phyloP scores from a whole-genome alignment of 2,113 vertebrate genomes.

The Peromyscus polionotus region DNA sequence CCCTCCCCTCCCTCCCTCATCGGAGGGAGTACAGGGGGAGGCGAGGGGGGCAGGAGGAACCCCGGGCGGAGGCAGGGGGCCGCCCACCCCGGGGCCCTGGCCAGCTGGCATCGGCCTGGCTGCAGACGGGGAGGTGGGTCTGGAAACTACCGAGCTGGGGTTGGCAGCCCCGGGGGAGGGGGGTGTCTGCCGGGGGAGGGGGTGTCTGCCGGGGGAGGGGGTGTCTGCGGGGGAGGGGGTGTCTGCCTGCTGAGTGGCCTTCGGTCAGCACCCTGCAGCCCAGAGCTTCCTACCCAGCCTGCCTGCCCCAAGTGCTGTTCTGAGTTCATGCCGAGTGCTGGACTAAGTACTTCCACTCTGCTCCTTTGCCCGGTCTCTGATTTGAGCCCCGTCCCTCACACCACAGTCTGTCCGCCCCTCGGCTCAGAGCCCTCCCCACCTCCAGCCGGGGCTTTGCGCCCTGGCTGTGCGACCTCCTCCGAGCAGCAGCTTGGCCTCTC shows the following conservation, averaged over 20 bases:
- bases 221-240: too few relatives aligned
- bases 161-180: not conserved
- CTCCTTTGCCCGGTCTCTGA: not conserved
- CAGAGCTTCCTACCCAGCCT: not conserved
- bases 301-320: not conserved
- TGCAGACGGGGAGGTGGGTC: not conserved
- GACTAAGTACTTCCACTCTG: not conserved
- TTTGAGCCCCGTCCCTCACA: not conserved
- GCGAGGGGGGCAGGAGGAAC: not conserved
- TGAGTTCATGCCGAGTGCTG: not conserved
- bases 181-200: too few relatives aligned
- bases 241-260: not conserved
- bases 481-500: not conserved
- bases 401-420: not conserved
- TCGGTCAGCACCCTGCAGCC: not conserved
- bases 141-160: not conserved
- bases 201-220: not conserved
- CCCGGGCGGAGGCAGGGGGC: not conserved
- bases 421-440: not conserved
- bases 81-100: not conserved
- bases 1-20: constrained; percentile 20
- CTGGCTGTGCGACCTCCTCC: not conserved
- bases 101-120: not conserved
- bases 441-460: not conserved
- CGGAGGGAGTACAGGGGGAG: constrained; percentile 2